A percentile compares a stretch with the other conserved stretches of the same genome.
phyloP scores from a whole-genome alignment of 2,888 invertebrate genomes.

The Pharmacophagus antenor region DNA sequence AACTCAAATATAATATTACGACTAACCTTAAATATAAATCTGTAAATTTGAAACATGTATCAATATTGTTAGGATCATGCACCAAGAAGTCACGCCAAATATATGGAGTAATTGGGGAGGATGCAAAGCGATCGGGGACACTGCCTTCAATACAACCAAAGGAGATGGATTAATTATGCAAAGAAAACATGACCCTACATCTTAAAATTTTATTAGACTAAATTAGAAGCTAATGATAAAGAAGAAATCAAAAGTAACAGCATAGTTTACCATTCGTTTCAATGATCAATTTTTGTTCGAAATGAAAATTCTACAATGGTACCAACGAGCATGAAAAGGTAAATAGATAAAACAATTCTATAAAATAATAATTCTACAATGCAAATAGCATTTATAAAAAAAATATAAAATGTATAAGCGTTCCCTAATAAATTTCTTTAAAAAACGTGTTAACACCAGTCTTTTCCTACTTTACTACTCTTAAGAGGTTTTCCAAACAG shows the following conservation, averaged over 20 bases:
- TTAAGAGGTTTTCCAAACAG: constrained; percentile 28
- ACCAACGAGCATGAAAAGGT: constrained; percentile 26
- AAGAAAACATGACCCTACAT: constrained; percentile 64
- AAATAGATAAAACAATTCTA: constrained; percentile 36
- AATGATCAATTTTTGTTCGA: constrained; percentile 39
- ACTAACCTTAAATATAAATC: constrained; percentile 43
- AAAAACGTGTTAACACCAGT: constrained; percentile 54
- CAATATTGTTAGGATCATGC: constrained; percentile 68
- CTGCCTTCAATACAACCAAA: constrained; percentile 80
- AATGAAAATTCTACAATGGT: constrained; percentile 45
- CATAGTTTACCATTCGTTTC: constrained; percentile 64
- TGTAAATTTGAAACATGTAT: constrained; percentile 55
- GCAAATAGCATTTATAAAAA: constrained; percentile 37
- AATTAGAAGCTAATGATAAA: constrained; percentile 58
- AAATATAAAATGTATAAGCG: constrained; percentile 56
- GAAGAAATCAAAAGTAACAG: constrained; percentile 51
- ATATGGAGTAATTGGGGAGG: constrained; percentile 66
- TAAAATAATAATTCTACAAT: constrained; percentile 32
- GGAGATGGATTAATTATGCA: constrained; percentile 65
- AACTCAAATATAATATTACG: constrained; percentile 47
- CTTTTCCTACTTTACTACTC: constrained; percentile 38
- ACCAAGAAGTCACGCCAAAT: constrained; percentile 82
- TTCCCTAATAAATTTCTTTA: constrained; percentile 51
- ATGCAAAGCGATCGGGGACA: constrained; percentile 81
- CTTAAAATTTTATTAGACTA: constrained; percentile 58